Percentiles rank a stretch among this genome's conserved stretches.
These are phyloP conservation scores for Etheostoma cragini DNA, from an alignment of 2,113 vertebrate genomes.

Conservation along the genomic window DNA sequence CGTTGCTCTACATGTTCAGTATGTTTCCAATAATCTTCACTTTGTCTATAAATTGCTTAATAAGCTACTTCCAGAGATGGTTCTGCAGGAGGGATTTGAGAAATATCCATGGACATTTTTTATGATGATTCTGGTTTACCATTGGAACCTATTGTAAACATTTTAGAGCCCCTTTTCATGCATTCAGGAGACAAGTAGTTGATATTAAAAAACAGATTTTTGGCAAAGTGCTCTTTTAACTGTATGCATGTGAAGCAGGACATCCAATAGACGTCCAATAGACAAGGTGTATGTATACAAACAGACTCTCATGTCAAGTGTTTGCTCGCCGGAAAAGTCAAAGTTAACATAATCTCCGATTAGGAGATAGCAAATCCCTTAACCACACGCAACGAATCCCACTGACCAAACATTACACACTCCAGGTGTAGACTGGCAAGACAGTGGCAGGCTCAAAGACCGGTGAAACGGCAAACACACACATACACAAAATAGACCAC, in stretches of 20 bases:
- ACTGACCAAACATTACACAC: slow-evolving; percentile 73
- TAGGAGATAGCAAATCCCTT: slow-evolving; percentile 36
- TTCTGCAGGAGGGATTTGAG: neutral
- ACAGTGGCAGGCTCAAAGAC: slow-evolving; percentile 27
- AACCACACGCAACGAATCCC: slow-evolving; percentile 60
- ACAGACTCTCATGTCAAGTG: slow-evolving; percentile 34
- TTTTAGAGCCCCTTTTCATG: neutral
- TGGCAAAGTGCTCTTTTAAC: neutral
- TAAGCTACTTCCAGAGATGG: neutral
- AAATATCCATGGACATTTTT: neutral
- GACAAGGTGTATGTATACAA: slow-evolving; percentile 10
- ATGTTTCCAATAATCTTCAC: neutral
- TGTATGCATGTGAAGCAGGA: neutral
- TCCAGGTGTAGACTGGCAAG: slow-evolving; percentile 46
- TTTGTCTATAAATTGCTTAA: neutral
- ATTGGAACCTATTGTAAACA: neutral
- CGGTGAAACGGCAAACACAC: slow-evolving; percentile 13
- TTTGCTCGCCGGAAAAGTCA: slow-evolving; percentile 48
- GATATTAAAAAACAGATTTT: slow-evolving; percentile 12
- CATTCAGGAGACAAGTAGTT: neutral
- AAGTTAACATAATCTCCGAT: slow-evolving; percentile 44
- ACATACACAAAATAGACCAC: slow-evolving; percentile 37
- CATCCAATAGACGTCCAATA: slow-evolving; percentile 1
- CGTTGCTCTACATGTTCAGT: neutral
- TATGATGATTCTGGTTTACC: neutral